Evolutionary conservation across 1,140 invertebrate genomes (phyloP), one percentile per base, ranked within the genome.

Genomic region (Tyrophagus putrescentiae): DNA sequence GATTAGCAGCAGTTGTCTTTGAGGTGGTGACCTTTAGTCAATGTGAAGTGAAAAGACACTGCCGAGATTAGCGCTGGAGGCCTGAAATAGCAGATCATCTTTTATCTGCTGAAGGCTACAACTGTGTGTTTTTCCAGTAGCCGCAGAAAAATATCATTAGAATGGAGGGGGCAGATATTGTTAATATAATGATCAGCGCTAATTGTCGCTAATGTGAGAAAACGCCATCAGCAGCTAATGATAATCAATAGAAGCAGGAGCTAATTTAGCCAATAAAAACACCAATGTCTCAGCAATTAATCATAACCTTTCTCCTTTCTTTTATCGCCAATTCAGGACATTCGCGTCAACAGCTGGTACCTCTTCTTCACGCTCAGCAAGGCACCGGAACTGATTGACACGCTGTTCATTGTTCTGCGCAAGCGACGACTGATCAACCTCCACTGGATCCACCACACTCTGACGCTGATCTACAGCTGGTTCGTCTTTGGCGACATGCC

Each of bases 281-380:
- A n/a, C n/a, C n/a, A n/a, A n/a, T n/a, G n/a, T n/a, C n/a, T n/a
- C n/a, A n/a, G n/a, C n/a, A n/a, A n/a, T n/a, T n/a, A n/a, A n/a
- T n/a, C n/a, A 11, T 39, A 6, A 5, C 28, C 28, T 50, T 50
- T 4, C 45, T 50, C 13, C 11, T 50, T 50, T 11, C 13, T 54
- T 32, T 54, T 13, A n/a, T 54, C 13, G 4, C 39, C 28, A 34
- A 1, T 27, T 11, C 82, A 87, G 70, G 80, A 86, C 67, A 83
- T 87, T 71, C 80, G 82, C 64, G 87, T 92, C 13, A 87, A 88
- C 1, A 93, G 95, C 70, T 98, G 93, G 92, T 87, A 88, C 52
- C 91, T 81, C 81, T 82, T 90, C 77, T 96, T 96, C 73, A 87
- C 89, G 27, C 74, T 95, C 54, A 94, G 89, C 60, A 94, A 98